A percentile compares a stretch with the other conserved stretches of the same genome.
These are phyloP conservation scores for Euschistus heros DNA, from an alignment of 1,140 invertebrate species.

Conservation along the genomic window DNA sequence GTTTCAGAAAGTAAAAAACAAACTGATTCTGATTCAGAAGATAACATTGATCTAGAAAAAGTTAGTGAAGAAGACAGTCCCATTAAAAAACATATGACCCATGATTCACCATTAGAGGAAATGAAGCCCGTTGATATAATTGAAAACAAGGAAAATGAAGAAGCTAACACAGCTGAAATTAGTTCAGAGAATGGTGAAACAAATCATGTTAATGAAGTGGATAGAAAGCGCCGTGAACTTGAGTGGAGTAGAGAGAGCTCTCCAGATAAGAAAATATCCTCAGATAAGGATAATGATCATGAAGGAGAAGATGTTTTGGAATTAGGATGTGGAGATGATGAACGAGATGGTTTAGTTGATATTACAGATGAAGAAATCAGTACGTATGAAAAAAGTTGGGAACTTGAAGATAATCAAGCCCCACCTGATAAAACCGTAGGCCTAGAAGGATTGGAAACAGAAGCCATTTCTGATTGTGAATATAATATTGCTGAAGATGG, in stretches of 20 bases:
- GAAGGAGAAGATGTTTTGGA: constrained; percentile 19
- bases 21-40: constrained; percentile 13
- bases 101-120: constrained; percentile 29
- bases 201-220: constrained; percentile 32
- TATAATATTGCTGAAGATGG: constrained; percentile 26
- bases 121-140: constrained; percentile 27
- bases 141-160: constrained; percentile 29
- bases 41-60: constrained; percentile 12
- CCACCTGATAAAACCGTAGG: constrained; percentile 30
- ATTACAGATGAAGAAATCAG: constrained; percentile 31
- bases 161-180: constrained; percentile 16
- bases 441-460: constrained; percentile 52
- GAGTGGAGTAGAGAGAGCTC: not conserved
- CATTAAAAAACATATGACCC: not conserved
- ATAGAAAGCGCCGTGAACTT: not conserved
- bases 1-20: constrained; percentile 4
- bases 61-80: not conserved
- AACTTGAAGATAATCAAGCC: constrained; percentile 20
- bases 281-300: constrained; percentile 12
- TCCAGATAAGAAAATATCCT: not conserved
- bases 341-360: constrained; percentile 29
- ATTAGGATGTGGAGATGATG: constrained; percentile 22
- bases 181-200: constrained; percentile 26
- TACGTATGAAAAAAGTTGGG: constrained; percentile 28
- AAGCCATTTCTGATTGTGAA: constrained; percentile 53